Base-by-base conservation (phyloP, 2,113 vertebrate genomes). In the Tychaedon coryphoeus region DNA sequence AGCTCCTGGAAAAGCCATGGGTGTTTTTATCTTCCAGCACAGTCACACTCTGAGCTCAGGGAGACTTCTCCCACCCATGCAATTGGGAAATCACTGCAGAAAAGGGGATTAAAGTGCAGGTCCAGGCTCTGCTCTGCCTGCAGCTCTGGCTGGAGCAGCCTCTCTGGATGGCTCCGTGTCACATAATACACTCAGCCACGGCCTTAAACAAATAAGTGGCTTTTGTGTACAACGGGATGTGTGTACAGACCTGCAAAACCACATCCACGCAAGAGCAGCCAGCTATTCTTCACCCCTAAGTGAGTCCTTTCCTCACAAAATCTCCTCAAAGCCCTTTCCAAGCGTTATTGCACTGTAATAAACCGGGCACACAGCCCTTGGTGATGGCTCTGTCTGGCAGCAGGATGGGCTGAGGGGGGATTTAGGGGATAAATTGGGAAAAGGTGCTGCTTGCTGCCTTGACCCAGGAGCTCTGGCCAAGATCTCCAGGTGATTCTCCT, bases 21-120 rank as follows among this genome's bases (percentile, higher is more conserved):
- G 50, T 62, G 36, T 28, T 94, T 94, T 95, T 69, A 91, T 92
- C 95, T 91, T 69, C 90, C 28, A 25, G 70, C 72, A 58, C 40
- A 80, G 85, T 77, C 95, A 65, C 50, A 23, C 78, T 28, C 53
- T 3, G 24, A 92, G 90, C 80, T 89, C 60, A 1, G 71, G 72
- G 85, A 94, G 70, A 8, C 58, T 86, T 95, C 50, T 29, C 90
- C 66, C 96, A 93, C 86, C 17, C 47, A 61, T 70, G 91, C 69
- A 96, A 60, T 57, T 94, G 97, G 94, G 96, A 98, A 97, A 98
- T 97, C 92, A 19, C 88, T 94, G 91, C 88, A 65, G 87, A 70
- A 92, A 87, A 67, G 90, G 90, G 96, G 96, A 97, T 97, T 95
- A 94, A 75, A 85, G 80, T 33, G 86, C 58, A 87, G 86, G 89